Base-by-base conservation (phyloP, 2,888 invertebrate species). In the Pandemis cinnamomeana region DNA sequence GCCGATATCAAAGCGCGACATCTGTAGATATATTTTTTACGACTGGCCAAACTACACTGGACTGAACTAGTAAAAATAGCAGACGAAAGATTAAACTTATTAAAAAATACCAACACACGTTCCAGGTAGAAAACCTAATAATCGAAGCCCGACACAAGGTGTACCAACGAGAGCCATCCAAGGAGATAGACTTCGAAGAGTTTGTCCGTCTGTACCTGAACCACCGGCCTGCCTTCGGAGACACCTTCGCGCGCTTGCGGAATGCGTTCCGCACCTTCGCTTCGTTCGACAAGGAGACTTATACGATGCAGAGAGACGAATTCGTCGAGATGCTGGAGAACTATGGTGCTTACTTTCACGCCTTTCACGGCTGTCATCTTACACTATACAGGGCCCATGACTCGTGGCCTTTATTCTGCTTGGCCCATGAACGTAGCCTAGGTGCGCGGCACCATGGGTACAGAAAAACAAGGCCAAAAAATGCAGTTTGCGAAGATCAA, bases 181-280 rank as follows among this genome's bases (percentile, higher is more conserved):
- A 93, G 0, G 95, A 95, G 77, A 94, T 97, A 41, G 95, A 95
- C 71, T 96, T 97, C 79, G 95, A 95, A 36, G 96, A 96, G 76
- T 95, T 96, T 77, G 95, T 96, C 0, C 95, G 95, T 82, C 86
- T 96, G 15, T 96, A 95, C 80, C 82, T 96, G 64, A 96, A 96
- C 85, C 96, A 96, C 82, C 94, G 95, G 77, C 96, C 96, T 0
- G 95, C 94, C 0, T 93, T 95, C 79, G 95, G 95, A 0, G 92
- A 95, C 77, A 91, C 87, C 20, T 84, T 87, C 73, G 84, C 83
- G 44, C 86, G 90, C 51, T 79, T 96, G n/a, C 86, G 88, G 71
- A 83, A 87, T 60, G 93, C 95, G 0, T 96, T 96, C 79, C 83
- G 84, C 46, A 83, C 83, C 46, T 94, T 95, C 78, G 89, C 91